Conservation (phyloP, 64 coral and sea anemone genomes). For the Hydrozoanthus tunicans region DNA sequence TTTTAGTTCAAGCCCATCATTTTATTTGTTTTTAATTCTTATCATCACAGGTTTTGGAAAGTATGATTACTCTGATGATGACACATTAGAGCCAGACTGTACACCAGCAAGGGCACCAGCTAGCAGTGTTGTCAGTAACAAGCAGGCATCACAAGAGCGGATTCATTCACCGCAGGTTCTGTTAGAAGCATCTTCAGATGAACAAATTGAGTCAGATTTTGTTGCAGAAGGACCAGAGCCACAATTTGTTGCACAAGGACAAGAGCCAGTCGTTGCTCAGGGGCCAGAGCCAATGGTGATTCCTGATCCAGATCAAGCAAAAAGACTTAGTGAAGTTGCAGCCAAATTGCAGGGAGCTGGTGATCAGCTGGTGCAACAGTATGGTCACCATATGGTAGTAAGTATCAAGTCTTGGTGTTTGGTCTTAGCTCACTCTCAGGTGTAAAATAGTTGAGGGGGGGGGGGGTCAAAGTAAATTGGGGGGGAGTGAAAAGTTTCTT, state of each 20-base stretch:
- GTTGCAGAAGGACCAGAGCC: not conserved
- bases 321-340: not conserved
- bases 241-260: not conserved
- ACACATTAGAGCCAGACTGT: not conserved
- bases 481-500: too few relatives aligned
- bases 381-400: slow-evolving; percentile 9
- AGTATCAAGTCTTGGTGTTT: not conserved
- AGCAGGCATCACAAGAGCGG: not conserved
- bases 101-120: not conserved
- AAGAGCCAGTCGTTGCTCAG: not conserved
- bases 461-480: not conserved
- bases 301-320: not conserved
- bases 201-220: slow-evolving; percentile 9
- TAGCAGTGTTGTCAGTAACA: not conserved
- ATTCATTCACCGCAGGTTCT: not conserved
- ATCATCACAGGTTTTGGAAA: not conserved
- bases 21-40: not conserved
- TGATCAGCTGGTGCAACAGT: not conserved
- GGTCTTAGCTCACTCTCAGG: not conserved
- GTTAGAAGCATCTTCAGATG: not conserved
- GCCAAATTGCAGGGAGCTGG: slow-evolving; percentile 25
- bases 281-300: not conserved
- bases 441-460: too few relatives aligned
- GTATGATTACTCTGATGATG: not conserved
- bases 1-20: not conserved